Conservation (phyloP, 2,113 vertebrate species). For the Erpornis zantholeuca region DNA sequence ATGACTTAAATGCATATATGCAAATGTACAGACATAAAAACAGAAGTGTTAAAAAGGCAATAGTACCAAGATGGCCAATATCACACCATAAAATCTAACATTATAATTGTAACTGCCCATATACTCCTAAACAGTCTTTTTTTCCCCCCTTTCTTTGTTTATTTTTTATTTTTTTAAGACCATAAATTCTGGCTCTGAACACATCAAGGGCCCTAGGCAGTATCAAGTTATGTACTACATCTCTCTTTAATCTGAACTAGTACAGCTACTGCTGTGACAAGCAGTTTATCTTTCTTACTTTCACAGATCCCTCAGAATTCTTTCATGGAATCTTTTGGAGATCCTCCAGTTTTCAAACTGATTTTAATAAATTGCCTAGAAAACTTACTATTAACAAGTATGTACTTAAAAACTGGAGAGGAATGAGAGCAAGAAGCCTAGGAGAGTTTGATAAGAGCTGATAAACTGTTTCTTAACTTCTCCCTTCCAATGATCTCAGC, state of each 20-base stretch:
- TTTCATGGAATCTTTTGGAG: background rate
- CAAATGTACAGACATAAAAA: background rate
- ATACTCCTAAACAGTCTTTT: background rate
- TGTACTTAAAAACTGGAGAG: background rate
- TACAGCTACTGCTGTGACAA: background rate
- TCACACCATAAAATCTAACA: background rate
- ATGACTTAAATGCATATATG: fast-evolving
- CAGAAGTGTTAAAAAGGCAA: background rate
- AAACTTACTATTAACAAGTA: background rate
- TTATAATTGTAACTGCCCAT: background rate
- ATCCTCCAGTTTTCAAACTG: background rate
- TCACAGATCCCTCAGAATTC: background rate
- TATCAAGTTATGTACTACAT: background rate
- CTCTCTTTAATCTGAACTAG: background rate
- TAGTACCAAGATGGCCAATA: background rate
- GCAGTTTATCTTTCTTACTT: background rate
- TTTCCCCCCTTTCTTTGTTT: background rate
- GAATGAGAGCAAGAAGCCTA: background rate
- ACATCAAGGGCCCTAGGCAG: fast-evolving
- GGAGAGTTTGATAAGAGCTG: background rate
- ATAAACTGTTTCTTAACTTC: background rate
- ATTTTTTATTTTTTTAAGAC: background rate
- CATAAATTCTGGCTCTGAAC: background rate
- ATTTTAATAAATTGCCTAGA: background rate
- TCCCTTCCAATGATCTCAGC: background rate